Conservation (phyloP, 2,113 vertebrate species). For the Crotalus helleri region DNA sequence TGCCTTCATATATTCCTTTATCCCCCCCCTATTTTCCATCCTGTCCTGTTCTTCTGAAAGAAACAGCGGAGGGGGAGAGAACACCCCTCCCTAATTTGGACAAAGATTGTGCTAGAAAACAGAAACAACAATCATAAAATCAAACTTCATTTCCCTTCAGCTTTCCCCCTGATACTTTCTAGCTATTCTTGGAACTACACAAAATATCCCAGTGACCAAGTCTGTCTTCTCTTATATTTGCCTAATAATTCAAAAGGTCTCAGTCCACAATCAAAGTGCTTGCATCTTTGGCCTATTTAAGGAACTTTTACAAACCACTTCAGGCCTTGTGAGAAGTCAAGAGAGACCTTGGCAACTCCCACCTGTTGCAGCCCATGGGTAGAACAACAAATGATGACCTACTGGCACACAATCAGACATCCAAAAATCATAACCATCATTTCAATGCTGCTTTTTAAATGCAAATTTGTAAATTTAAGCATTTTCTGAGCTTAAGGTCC, state of each 20-base stretch:
- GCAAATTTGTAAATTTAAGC: neutral
- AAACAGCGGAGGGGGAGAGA: fast-evolving
- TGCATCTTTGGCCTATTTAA: neutral
- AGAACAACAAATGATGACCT: neutral
- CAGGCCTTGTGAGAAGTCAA: neutral
- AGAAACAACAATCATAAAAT: neutral
- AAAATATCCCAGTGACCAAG: neutral
- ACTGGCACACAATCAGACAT: neutral
- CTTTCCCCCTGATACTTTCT: neutral
- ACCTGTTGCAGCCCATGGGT: neutral
- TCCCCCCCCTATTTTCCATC: neutral
- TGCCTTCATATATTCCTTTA: neutral
- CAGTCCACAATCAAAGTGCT: neutral
- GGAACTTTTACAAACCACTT: neutral
- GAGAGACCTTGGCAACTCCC: neutral
- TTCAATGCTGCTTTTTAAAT: neutral
- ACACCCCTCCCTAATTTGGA: neutral
- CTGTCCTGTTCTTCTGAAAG: neutral
- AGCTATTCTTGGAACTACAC: neutral
- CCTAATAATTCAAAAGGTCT: neutral
- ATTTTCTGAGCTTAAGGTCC: neutral
- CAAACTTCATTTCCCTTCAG: neutral
- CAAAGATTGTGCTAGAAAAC: neutral
- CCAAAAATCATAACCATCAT: neutral
- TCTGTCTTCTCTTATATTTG: neutral